Evolutionary conservation across 2,888 invertebrate species (phyloP).

Genomic region (Baronia brevicornis): DNA sequence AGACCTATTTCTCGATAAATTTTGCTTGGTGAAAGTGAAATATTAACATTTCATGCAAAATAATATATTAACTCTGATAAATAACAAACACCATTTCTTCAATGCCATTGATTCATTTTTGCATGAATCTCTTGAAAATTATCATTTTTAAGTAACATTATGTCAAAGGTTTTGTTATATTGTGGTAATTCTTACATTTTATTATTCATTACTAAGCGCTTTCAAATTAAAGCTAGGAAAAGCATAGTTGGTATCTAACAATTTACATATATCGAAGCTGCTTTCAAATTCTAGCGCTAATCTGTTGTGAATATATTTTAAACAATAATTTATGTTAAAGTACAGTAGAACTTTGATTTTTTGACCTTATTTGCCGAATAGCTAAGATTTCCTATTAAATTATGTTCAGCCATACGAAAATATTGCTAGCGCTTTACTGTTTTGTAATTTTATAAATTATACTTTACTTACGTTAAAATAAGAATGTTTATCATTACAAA

Average conservation of each 20-base stretch:
- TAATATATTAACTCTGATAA: conserved; percentile 39
- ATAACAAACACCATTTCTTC: conserved; percentile 74
- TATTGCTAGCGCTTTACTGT: too few species aligned
- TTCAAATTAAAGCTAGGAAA: conserved; percentile 64
- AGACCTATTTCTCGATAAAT: conserved; percentile 59
- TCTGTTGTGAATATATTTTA: conserved; percentile 32
- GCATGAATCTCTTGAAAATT: conserved; percentile 64
- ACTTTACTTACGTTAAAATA: too few species aligned
- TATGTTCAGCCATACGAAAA: too few species aligned
- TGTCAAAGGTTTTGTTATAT: conserved; percentile 22
- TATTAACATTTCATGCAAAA: conserved; percentile 55
- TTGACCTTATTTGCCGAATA: conserved; percentile 8
- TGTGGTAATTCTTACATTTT: conserved; percentile 42
- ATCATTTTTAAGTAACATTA: conserved; percentile 30
- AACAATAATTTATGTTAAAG: conserved; percentile 34
- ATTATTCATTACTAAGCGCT: conserved; percentile 60
- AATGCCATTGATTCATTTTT: conserved; percentile 69
- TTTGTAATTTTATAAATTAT: too few species aligned
- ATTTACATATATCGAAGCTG: conserved; percentile 41
- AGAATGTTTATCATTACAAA: too few species aligned
- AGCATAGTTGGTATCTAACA: conserved; percentile 62
- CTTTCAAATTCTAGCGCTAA: conserved; percentile 48
- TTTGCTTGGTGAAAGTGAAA: conserved; percentile 65
- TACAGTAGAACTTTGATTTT: conserved; percentile 28
- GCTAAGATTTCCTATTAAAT: neutral